Conservation (phyloP, 2,113 vertebrate genomes). For the Protobothrops flavoviridis region DNA sequence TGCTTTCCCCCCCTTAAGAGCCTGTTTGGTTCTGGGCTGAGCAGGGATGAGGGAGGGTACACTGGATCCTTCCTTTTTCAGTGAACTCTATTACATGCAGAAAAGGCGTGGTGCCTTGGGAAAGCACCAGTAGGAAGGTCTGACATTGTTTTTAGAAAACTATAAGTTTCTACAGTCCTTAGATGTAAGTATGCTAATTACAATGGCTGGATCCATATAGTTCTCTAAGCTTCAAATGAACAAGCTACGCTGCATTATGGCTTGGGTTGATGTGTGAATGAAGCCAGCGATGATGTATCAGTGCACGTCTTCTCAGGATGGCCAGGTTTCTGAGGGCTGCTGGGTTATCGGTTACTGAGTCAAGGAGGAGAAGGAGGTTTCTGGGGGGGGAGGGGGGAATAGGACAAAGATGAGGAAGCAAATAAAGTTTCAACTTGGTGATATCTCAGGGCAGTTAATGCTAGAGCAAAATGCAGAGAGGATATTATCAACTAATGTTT, state of each 20-base stretch:
- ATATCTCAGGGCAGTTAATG: not conserved
- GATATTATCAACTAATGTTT: not conserved
- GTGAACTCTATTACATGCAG: not conserved
- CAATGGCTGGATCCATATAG: not conserved
- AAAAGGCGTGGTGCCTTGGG: not conserved
- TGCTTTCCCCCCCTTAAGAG: not conserved
- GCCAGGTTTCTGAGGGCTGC: not conserved
- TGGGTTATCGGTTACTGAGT: not conserved
- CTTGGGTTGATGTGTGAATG: not conserved
- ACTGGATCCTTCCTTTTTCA: not conserved
- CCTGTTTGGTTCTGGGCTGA: not conserved
- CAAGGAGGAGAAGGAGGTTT: not conserved
- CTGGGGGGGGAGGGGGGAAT: not conserved
- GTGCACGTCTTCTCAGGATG: not conserved
- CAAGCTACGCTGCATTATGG: not conserved
- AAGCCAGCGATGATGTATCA: not conserved
- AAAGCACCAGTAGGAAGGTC: not conserved
- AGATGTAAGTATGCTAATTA: not conserved
- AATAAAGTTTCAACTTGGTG: not conserved
- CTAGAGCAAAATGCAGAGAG: not conserved
- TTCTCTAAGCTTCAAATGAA: not conserved
- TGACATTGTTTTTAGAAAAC: not conserved
- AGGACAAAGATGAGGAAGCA: not conserved
- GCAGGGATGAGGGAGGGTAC: not conserved
- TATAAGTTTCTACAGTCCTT: not conserved